These are phyloP conservation scores for Tychaedon coryphoeus DNA, from an alignment of 2,113 vertebrate species.

Conservation along the genomic window DNA sequence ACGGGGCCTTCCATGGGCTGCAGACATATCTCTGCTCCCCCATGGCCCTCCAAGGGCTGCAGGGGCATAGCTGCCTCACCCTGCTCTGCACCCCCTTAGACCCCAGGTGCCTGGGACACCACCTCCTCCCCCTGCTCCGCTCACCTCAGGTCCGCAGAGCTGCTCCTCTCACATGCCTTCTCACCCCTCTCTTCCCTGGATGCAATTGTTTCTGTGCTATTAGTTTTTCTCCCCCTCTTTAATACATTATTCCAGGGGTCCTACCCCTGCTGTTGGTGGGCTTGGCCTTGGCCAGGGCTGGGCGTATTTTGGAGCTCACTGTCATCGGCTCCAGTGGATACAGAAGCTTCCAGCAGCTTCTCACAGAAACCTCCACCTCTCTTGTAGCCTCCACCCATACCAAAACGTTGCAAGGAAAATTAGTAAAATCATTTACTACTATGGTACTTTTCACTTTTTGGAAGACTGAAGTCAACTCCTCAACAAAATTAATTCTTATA, in stretches of 20 bases:
- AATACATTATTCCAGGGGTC: accelerated
- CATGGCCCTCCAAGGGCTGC: background rate
- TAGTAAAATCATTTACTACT: background rate
- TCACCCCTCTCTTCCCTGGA: background rate
- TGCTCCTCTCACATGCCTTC: background rate
- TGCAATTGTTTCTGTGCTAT: background rate
- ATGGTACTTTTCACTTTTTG: background rate
- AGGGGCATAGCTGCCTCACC: background rate
- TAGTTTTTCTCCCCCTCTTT: background rate
- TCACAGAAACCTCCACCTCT: background rate
- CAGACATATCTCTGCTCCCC: background rate
- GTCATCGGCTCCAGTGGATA: too few species aligned
- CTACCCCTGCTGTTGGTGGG: accelerated
- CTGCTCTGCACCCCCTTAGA: background rate
- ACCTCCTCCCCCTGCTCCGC: too few species aligned
- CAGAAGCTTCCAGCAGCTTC: background rate
- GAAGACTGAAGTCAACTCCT: background rate
- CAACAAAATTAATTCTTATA: background rate
- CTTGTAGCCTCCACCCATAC: background rate
- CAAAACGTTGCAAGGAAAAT: background rate
- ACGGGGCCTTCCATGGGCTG: background rate
- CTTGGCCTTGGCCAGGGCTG: accelerated
- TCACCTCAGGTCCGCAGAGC: too few species aligned
- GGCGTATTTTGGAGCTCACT: accelerated
- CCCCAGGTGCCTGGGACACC: accelerated